Base-by-base conservation (phyloP, 2,113 vertebrate genomes). In the Ceyx cyanopectus region DNA sequence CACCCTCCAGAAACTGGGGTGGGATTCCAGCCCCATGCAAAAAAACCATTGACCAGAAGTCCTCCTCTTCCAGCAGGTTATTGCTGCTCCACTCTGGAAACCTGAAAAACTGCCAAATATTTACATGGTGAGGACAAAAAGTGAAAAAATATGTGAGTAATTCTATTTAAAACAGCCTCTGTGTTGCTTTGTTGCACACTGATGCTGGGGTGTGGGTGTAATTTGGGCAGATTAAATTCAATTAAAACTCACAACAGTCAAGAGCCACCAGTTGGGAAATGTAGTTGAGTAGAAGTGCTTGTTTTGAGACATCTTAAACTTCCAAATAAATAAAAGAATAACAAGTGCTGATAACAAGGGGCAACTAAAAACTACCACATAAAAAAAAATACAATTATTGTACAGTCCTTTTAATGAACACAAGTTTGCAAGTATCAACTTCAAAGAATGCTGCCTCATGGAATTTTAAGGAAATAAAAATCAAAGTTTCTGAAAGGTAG, bases 271-370 rank as follows among this genome's bases (percentile, higher is more conserved):
- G 23, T 1, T 41, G 32, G 9, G 23, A 20, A 84, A 12, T 5
- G 82, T 24, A 37, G n/a, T 0, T 57, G 23, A 37, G 54, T 6
- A 10, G 40, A 1, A 7, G 3, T 21, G 32, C 3, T 73, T 26
- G 8, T 13, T 86, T 12, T 56, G 41, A 75, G 48, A 76, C 60
- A 20, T 7, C 20, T 81, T 75, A 48, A 85, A 46, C 10, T 22
- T 81, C 54, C 30, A 78, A 87, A 73, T 6, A 68, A 40, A 76
- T 17, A 73, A 34, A 41, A 43, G 21, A 84, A 57, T 27, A 54
- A 86, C 3, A 4, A 88, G 81, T 41, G 50, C 18, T 73, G 50
- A 10, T 26, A 66, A 37, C 37, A 51, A 63, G 17, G 2, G 5
- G 6, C 10, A 90, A 58, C 7, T 34, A 66, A 87, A 76, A 32